phyloP scores from a whole-genome alignment of 2,797 vertebrate genomes.

The Cetoscarus ocellatus region DNA sequence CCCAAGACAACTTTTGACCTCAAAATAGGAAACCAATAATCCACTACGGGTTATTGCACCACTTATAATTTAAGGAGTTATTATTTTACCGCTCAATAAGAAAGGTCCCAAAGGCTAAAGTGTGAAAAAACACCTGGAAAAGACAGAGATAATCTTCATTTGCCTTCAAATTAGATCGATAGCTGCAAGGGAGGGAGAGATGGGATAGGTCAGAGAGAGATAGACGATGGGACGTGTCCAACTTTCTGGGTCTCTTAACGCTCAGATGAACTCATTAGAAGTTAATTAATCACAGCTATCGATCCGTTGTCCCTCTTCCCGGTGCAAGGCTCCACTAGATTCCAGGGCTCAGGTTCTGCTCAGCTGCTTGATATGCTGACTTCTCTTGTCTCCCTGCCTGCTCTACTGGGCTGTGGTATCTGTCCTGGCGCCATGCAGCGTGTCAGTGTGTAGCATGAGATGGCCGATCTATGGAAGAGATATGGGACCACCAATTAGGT shows the following conservation, averaged over 20 bases:
- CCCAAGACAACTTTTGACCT: slow-evolving; percentile 5
- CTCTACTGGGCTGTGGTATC: slow-evolving; percentile 21
- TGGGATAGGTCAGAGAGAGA: slow-evolving; percentile 51
- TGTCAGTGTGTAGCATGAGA: slow-evolving; percentile 63
- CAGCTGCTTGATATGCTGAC: slow-evolving; percentile 57
- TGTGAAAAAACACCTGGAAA: slow-evolving; percentile 19
- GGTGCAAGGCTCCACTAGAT: slow-evolving; percentile 67
- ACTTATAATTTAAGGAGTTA: slow-evolving; percentile 22
- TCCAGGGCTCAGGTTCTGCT: slow-evolving; percentile 65
- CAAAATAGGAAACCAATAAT: slow-evolving; percentile 41
- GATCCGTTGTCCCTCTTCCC: slow-evolving; percentile 83
- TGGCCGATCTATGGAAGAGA: slow-evolving; percentile 44
- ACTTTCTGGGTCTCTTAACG: slow-evolving; percentile 75
- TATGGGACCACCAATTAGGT: slow-evolving; percentile 20
- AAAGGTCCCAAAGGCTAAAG: neutral
- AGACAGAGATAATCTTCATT: slow-evolving; percentile 42
- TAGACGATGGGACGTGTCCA: slow-evolving; percentile 71
- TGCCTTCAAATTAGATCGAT: slow-evolving; percentile 39
- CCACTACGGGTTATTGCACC: slow-evolving; percentile 18
- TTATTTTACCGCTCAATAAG: slow-evolving; percentile 14
- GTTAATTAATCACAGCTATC: slow-evolving; percentile 88
- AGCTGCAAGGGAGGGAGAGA: neutral
- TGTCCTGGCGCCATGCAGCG: slow-evolving; percentile 67
- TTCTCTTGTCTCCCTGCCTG: slow-evolving; percentile 31
- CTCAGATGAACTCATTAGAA: slow-evolving; percentile 88